Evolutionary conservation across 2,888 invertebrate genomes (phyloP).

Genomic region (Sipunculus nudus): DNA sequence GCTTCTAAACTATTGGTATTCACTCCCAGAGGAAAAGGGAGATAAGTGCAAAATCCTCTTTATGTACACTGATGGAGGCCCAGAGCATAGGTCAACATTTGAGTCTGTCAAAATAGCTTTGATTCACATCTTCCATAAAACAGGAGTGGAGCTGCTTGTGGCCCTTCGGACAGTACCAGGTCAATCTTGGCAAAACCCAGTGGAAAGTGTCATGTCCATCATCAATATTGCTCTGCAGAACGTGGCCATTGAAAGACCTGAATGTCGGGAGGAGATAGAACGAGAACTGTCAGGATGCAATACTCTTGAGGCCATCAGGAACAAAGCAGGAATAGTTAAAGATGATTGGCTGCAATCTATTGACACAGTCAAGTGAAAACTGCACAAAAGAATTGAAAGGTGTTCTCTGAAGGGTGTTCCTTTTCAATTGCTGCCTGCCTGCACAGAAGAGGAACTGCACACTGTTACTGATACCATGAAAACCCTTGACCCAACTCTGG

Average conservation of each 20-base stretch:
- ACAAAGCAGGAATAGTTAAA: conserved; percentile 17
- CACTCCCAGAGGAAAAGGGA: background rate
- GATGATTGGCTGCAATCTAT: conserved; percentile 23
- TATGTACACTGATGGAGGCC: background rate
- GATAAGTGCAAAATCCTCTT: background rate
- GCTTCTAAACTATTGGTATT: background rate
- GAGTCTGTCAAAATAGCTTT: background rate
- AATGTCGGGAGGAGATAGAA: conserved; percentile 13
- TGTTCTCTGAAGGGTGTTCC: background rate
- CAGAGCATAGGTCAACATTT: background rate
- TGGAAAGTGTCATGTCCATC: conserved; percentile 35
- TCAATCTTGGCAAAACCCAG: conserved; percentile 33
- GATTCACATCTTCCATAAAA: conserved; percentile 6
- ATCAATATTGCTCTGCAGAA: conserved; percentile 37
- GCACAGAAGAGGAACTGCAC: too few species aligned
- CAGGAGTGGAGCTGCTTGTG: conserved; percentile 18
- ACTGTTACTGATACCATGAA: too few species aligned
- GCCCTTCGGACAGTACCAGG: conserved; percentile 36
- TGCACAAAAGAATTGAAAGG: conserved; percentile 24
- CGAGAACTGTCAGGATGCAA: background rate
- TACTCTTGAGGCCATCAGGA: conserved; percentile 7
- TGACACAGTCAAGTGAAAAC: background rate
- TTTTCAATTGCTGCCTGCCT: background rate
- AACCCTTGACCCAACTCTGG: too few species aligned
- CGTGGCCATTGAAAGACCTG: conserved; percentile 18